Conservation (phyloP, 2,888 invertebrate genomes). For the Gibbula magus region DNA sequence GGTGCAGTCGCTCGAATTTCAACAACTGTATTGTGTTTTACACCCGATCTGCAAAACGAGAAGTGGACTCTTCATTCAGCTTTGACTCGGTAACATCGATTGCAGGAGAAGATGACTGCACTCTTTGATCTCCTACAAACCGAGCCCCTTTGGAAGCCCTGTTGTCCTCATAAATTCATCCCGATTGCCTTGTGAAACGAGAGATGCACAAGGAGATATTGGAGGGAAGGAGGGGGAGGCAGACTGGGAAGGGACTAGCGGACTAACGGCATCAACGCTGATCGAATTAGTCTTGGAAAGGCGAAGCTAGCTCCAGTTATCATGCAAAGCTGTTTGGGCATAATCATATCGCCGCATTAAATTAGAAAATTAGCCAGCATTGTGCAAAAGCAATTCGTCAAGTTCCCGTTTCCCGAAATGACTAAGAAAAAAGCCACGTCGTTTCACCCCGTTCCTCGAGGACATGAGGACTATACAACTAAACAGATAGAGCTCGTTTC, state of each 20-base stretch:
- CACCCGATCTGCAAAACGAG: neutral
- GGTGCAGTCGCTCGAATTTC: too few relatives aligned
- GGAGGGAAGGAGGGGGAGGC: neutral
- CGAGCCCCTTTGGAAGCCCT: neutral
- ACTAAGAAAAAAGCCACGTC: neutral
- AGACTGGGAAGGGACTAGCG: neutral
- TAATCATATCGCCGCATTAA: slow-evolving; percentile 21
- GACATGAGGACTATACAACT: neutral
- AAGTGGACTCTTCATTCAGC: neutral
- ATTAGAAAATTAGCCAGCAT: slow-evolving; percentile 18
- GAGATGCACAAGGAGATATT: neutral
- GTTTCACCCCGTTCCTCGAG: neutral
- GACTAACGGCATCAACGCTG: slow-evolving; percentile 1
- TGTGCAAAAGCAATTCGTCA: slow-evolving; percentile 5
- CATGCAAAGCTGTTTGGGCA: slow-evolving; percentile 14
- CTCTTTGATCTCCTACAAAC: neutral
- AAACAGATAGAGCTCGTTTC: slow-evolving; percentile 6
- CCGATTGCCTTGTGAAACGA: neutral
- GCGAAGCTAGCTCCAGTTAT: neutral
- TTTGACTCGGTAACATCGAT: neutral
- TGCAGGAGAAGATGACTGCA: neutral
- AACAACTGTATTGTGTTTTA: neutral
- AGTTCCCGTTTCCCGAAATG: neutral
- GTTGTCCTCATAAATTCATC: neutral
- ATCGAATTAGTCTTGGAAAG: slow-evolving; percentile 8